Evolutionary conservation across 1,140 invertebrate genomes (phyloP), one percentile per base, ranked within the genome.

Genomic region (Paralvinella palmiformis): DNA sequence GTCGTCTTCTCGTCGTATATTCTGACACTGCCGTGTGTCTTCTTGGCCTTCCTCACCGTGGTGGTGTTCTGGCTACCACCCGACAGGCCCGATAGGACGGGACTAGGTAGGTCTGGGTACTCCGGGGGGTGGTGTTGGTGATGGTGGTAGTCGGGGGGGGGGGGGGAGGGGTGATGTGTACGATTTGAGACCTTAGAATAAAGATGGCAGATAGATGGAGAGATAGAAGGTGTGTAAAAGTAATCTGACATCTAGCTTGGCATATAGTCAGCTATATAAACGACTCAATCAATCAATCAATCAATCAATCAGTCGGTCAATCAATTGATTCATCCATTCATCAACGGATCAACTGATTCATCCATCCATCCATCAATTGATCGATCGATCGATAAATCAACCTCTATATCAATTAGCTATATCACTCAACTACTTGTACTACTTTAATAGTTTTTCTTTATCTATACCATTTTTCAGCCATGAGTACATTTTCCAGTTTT

Each of bases 11-110:
- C 60, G 29, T 55, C 56, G 22, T 71, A 69, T 44, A 27, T 71
- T 27, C 67, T 71, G 31, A 59, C 67, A 29, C 57, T 69, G 44
- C 69, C 69, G 1, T 71, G 69, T 56, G 59, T 71, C 33, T 52
- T 71, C 27, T 45, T 71, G 24, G 57, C 69, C 59, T 56, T 53
- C 50, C 55, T 70, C 24, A 71, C 69, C 4, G 59, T 71, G 53
- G 69, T 70, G 31, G 65, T 71, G 17, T 71, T 71, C 62, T 69
- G 68, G 62, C 29, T 71, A 37, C 69, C 69, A 45, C 69, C 69
- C 13, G 69, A 71, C 35, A 53, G 65, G 24, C 69, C 69, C 22
- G 62, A 70, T 13, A 67, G 69, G 56, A 64, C 69, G 15, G 35
- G 63, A 24, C 52, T 71, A 10, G 68, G 68, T 65, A 53, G 24